Conservation (phyloP, 2,797 vertebrate genomes). For the Gymnopithys bicolor region DNA sequence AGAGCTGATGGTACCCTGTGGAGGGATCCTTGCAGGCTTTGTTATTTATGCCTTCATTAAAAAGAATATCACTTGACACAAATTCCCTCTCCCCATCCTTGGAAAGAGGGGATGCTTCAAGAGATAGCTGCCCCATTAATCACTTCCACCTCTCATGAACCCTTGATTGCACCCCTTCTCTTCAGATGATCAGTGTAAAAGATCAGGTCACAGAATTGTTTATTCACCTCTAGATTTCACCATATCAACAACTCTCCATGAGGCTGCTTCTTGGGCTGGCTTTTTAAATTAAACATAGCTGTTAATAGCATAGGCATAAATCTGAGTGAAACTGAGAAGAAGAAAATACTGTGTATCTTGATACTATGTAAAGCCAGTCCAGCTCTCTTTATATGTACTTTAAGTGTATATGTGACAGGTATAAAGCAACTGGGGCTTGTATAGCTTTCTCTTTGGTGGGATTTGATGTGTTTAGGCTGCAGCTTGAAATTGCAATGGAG, state of each 20-base stretch:
- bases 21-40: background rate
- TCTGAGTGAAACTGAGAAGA: background rate
- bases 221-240: background rate
- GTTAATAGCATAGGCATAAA: background rate
- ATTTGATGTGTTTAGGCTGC: background rate
- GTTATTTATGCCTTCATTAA: background rate
- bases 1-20: background rate
- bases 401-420: background rate
- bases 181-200: background rate
- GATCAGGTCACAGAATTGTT: background rate
- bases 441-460: background rate
- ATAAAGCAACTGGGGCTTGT: background rate
- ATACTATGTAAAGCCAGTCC: accelerated
- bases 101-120: background rate
- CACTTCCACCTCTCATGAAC: background rate
- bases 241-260: background rate
- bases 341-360: background rate
- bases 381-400: background rate
- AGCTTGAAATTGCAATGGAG: background rate
- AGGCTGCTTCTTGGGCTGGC: background rate
- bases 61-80: background rate
- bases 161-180: background rate
- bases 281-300: background rate
- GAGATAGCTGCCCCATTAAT: background rate
- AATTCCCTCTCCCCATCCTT: background rate